A percentile compares a stretch with the other conserved stretches of the same genome.
These are phyloP conservation scores for Cyrtorhinus lividipennis DNA, from an alignment of 1,140 invertebrate genomes.

Conservation along the genomic window DNA sequence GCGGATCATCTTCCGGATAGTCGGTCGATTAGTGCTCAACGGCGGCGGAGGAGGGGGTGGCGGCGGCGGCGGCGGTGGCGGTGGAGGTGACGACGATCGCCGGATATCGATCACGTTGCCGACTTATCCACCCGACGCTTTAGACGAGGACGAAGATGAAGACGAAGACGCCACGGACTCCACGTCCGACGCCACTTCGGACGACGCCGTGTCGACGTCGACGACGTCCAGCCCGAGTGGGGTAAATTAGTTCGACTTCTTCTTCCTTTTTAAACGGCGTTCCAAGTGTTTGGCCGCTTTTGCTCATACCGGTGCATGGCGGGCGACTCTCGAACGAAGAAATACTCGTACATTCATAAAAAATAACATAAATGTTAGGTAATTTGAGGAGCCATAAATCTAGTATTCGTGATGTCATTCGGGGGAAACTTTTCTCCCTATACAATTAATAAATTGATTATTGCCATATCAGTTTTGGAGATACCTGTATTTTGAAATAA, in stretches of 20 bases:
- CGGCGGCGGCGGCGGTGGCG: constrained; percentile 29
- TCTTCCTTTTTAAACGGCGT: not conserved
- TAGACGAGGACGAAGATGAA: constrained; percentile 35
- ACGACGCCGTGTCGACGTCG: constrained; percentile 18
- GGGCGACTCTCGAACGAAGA: too few species aligned
- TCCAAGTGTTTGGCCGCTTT: not conserved
- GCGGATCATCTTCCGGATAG: constrained; percentile 44
- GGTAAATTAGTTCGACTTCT: constrained; percentile 11
- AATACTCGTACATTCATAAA: too few species aligned
- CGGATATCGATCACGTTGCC: constrained; percentile 38
- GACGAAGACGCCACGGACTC: constrained; percentile 27
- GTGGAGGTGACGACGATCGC: constrained; percentile 31
- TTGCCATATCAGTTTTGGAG: too few species aligned
- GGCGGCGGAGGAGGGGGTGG: constrained; percentile 35
- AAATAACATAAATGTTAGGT: too few species aligned
- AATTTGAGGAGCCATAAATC: too few species aligned
- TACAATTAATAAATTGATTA: too few species aligned
- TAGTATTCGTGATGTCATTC: too few species aligned
- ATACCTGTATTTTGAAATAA: too few species aligned
- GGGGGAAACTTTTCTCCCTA: too few species aligned
- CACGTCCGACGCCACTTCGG: constrained; percentile 6
- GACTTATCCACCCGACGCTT: constrained; percentile 36
- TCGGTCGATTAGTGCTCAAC: constrained; percentile 48
- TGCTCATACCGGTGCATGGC: too few species aligned
- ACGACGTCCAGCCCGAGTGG: constrained; percentile 19